A percentile compares a stretch with the other conserved stretches of the same genome.
Conservation (phyloP, 1,140 invertebrate genomes). For the Nomia melanderi region DNA sequence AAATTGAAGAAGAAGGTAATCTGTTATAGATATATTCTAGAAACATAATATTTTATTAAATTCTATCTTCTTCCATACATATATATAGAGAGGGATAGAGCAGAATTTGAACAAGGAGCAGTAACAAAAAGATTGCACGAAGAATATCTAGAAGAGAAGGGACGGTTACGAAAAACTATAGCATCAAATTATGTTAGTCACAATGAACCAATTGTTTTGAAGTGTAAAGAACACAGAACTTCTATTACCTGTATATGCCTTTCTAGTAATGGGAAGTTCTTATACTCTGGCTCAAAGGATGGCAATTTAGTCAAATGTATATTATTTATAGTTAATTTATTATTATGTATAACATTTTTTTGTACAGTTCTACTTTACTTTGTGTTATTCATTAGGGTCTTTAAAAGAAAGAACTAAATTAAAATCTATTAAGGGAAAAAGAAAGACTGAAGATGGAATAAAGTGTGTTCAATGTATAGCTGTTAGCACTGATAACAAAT, state of each 20-base stretch:
- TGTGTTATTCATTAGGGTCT: conserved; percentile 79
- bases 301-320: conserved; percentile 93
- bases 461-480: conserved; percentile 86
- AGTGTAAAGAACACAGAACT: conserved; percentile 88
- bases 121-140: conserved; percentile 88
- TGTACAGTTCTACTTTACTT: conserved; percentile 5
- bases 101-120: conserved; percentile 85
- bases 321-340: conserved; percentile 21
- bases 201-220: conserved; percentile 81
- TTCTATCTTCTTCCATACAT: conserved; percentile 23
- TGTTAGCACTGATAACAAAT: conserved; percentile 92
- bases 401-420: conserved; percentile 82
- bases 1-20: conserved; percentile 90
- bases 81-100: conserved; percentile 84
- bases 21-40: not conserved
- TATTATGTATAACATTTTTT: conserved; percentile 25
- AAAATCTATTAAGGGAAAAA: conserved; percentile 81
- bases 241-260: conserved; percentile 92
- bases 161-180: conserved; percentile 87
- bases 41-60: not conserved
- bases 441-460: conserved; percentile 78
- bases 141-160: conserved; percentile 92
- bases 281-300: conserved; percentile 94
- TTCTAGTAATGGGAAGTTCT: conserved; percentile 86
- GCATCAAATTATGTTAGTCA: conserved; percentile 85